Base-by-base conservation (phyloP, 2,797 vertebrate species). In the Periophthalmus magnuspinnatus region DNA sequence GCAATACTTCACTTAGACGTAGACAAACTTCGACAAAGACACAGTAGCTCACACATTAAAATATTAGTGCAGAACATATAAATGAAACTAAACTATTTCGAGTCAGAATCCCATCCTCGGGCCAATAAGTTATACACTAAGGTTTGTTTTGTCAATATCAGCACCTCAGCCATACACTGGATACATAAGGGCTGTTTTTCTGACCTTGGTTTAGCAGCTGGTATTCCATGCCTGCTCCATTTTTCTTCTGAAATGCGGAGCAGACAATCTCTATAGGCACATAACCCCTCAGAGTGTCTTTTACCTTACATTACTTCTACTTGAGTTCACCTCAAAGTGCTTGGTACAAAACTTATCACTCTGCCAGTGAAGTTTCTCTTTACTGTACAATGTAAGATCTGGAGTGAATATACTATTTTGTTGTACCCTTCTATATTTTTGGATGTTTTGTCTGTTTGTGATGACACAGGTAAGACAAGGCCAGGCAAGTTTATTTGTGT, bases 311-410 rank as follows among this genome's bases (percentile, higher is more conserved):
- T 34, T 60, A 36, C 58, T 33, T 60, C 17, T 36, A 19, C 58
- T 36, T n/a, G 33, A 60, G 17, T 60, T 36, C 58, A 60, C 58
- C 33, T 60, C 33, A 10, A 36, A 60, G 58, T 36, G 58, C 58
- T 60, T 36, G 19, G 9, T 36, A n/a, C 33, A n/a, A 60, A n/a
- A 36, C 17, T 19, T 45, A 45, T 45, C 14, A 45, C 41, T 45
- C 41, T 45, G 14, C 13, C 41, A 45, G 22, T 56, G 21, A 52
- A 52, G 48, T 19, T 52, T 57, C 24, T 16, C 14, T 56, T 57
- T 32, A 32, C 55, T 57, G 6, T 14, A 17, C 13, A 6, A 16
- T 32, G 24, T 50, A 22, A 5, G 22, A 8, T 56, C 54, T 56
- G 54, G 41, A 45, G 3, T 45, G 13, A 45, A 45, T 45, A 45